Evolutionary conservation across 2,113 vertebrate species (phyloP), one percentile per base, ranked within the genome.

Genomic region (Ceyx margarethae): DNA sequence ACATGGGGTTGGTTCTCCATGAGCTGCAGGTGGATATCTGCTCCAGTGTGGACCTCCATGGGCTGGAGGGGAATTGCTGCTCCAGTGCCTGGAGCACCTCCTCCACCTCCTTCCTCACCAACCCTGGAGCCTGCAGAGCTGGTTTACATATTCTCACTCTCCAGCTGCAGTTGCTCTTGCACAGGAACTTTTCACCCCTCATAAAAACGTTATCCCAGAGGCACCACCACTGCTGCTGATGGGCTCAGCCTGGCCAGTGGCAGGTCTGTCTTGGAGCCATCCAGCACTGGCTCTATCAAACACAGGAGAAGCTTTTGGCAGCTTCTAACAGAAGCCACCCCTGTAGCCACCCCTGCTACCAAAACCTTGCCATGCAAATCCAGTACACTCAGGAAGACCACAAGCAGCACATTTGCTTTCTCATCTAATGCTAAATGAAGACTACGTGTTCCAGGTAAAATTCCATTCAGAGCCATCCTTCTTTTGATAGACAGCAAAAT

Each of bases 211-310:
- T 20, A 12, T 16, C 23, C 17, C 26, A 62, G 50, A 43, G 54
- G 43, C 11, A 40, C 9, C 25, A n/a, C 15, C n/a, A 16, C 2
- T 31, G 5, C 1, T 2, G 4, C 37, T 48, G 48, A 35, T 11
- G 35, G 62, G 28, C 31, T 74, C 13, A 9, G n/a, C 46, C n/a
- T 6, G 54, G 77, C 25, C 37, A 64, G 56, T 20, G 15, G 15
- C 3, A 9, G 8, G 19, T 26, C 17, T 5, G 13, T 10, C 56
- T 29, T 10, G 5, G 31, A 66, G 65, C 23, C 3, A 2, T 31
- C 22, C 72, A 35, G 53, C 35, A 28, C 5, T 16, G 26, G 45
- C 56, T 65, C 31, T 54, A 26, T 3, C 0, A 0, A 29, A 54
- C 45, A 29, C 1, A 6, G 37, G 19, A 15, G 45, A 79, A 69